A percentile compares a stretch with the other conserved stretches of the same genome.
phyloP scores from a whole-genome alignment of 2,113 vertebrate genomes.

The Hyperoodon ampullatus region DNA sequence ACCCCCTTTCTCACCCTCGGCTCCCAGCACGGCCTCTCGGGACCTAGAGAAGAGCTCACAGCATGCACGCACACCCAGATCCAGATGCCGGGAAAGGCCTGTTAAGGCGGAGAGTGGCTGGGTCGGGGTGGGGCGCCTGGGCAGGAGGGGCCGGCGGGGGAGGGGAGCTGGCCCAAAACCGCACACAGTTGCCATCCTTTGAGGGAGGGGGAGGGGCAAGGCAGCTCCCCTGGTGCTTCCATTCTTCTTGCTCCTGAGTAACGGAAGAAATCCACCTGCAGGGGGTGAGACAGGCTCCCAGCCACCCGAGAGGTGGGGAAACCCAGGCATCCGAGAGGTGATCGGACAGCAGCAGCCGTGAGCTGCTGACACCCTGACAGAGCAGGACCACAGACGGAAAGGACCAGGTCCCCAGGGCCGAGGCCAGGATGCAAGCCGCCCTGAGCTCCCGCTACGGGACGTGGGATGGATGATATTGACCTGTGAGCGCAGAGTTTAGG shows the following conservation, averaged over 20 bases:
- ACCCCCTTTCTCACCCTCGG: neutral
- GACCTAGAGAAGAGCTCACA: neutral
- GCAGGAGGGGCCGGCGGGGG: neutral
- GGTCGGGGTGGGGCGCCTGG: neutral
- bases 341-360: neutral
- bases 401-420: neutral
- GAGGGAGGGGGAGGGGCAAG: neutral
- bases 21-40: neutral
- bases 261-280: neutral
- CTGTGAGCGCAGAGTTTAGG: neutral
- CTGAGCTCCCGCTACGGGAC: rapidly evolving
- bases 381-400: neutral
- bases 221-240: too few relatives aligned
- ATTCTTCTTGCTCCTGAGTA: neutral
- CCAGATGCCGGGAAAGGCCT: neutral
- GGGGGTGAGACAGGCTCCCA: neutral
- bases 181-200: neutral
- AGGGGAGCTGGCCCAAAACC: neutral
- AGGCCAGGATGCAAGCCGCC: neutral
- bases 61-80: neutral
- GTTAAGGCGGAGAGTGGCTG: neutral
- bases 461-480: too few relatives aligned
- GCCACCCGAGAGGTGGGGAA: too few relatives aligned
- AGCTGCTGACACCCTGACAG: neutral
- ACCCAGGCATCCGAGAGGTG: neutral